A percentile compares a stretch with the other conserved stretches of the same genome.
Evolutionary conservation across 2,113 vertebrate genomes (phyloP).

Genomic region (Gallinago media): DNA sequence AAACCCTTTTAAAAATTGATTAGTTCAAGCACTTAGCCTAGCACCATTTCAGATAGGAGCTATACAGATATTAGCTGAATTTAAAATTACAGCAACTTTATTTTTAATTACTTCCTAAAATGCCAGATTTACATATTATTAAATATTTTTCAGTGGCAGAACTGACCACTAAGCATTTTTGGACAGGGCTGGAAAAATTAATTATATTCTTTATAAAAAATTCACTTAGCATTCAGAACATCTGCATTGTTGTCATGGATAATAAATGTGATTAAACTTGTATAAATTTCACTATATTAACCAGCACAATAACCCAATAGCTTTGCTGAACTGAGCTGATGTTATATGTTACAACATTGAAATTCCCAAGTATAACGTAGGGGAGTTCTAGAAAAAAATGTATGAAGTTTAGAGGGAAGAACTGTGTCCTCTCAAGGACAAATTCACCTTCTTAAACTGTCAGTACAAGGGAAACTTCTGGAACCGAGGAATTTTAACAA

Average conservation of each 20-base stretch:
- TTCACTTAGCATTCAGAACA: conserved; percentile 74
- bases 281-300: conserved; percentile 75
- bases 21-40: conserved; percentile 66
- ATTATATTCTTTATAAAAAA: conserved; percentile 68
- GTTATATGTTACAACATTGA: conserved; percentile 26
- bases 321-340: conserved; percentile 54
- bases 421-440: background rate
- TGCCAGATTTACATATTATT: conserved; percentile 78
- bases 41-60: conserved; percentile 50
- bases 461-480: background rate
- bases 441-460: background rate
- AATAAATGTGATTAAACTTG: conserved; percentile 80
- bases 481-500: background rate
- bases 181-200: conserved; percentile 71
- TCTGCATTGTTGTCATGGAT: conserved; percentile 75
- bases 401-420: background rate
- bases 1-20: conserved; percentile 71
- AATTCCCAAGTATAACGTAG: background rate
- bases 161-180: conserved; percentile 78
- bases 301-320: conserved; percentile 69
- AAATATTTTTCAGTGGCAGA: conserved; percentile 74
- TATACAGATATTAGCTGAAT: conserved; percentile 61
- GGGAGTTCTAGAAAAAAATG: background rate
- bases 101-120: conserved; percentile 77
- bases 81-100: conserved; percentile 72